Evolutionary conservation across 2,888 invertebrate genomes (phyloP).

Genomic region (Phoenoteleia sp.): DNA sequence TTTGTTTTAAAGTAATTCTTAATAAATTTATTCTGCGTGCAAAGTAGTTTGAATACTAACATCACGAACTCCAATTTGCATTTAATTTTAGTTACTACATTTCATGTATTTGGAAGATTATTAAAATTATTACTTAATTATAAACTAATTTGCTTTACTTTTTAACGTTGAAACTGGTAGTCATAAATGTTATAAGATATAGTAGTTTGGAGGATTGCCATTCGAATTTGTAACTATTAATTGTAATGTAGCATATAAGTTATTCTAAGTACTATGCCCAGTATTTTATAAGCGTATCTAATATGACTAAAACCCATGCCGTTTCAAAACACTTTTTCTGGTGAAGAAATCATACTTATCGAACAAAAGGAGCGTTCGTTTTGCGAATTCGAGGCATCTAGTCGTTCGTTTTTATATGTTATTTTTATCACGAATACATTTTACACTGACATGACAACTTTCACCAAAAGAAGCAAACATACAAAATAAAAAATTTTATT

Average conservation of each 20-base stretch:
- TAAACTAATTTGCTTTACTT: too few relatives aligned
- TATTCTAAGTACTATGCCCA: constrained; percentile 82
- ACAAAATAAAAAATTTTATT: constrained; percentile 13
- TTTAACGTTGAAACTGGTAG: too few relatives aligned
- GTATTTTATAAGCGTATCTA: constrained; percentile 82
- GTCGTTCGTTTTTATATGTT: constrained; percentile 10
- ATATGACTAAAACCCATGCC: constrained; percentile 47
- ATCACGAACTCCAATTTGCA: too few relatives aligned
- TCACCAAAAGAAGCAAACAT: neutral
- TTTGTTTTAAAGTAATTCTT: too few relatives aligned
- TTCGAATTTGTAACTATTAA: constrained; percentile 77
- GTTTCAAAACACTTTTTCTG: constrained; percentile 42
- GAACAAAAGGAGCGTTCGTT: neutral
- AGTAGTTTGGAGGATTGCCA: too few relatives aligned
- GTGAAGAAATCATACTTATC: neutral
- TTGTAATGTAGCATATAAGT: constrained; percentile 79
- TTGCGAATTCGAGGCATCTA: neutral
- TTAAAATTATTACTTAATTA: too few relatives aligned
- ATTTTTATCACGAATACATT: constrained; percentile 23
- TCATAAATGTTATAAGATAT: too few relatives aligned
- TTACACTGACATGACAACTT: constrained; percentile 29
- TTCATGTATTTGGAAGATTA: too few relatives aligned
- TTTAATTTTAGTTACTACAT: too few relatives aligned
- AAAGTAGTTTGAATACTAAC: too few relatives aligned
- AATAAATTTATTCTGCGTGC: too few relatives aligned